Evolutionary conservation across 2,888 invertebrate species (phyloP).

Genomic region (Lasioglossum villosulum): DNA sequence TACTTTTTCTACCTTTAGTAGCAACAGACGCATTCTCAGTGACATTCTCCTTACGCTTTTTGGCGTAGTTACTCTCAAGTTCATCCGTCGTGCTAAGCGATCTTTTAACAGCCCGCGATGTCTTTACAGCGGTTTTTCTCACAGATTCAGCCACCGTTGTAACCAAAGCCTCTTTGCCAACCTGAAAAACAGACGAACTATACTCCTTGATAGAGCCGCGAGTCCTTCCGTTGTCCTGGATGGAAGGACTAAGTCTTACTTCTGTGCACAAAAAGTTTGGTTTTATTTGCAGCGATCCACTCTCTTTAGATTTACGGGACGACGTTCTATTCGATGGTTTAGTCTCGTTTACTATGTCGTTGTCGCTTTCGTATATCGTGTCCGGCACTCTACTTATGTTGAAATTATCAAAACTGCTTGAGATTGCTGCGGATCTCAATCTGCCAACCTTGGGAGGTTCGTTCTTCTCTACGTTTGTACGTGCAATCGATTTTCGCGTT

Average conservation of each 20-base stretch:
- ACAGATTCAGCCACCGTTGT: neutral
- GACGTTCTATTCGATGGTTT: neutral
- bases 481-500: neutral
- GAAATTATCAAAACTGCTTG: neutral
- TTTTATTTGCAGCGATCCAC: neutral
- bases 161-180: conserved; percentile 27
- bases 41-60: conserved; percentile 37
- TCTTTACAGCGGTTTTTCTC: neutral
- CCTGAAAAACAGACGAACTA: conserved; percentile 58
- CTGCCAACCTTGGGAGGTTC: neutral
- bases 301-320: neutral
- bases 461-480: neutral
- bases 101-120: conserved; percentile 29
- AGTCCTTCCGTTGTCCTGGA: conserved; percentile 35
- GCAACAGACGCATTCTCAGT: neutral
- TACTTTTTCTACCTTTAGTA: conserved; percentile 8
- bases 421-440: neutral
- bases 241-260: neutral
- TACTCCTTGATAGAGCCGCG: conserved; percentile 43
- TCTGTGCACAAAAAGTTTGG: neutral
- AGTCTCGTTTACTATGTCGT: neutral
- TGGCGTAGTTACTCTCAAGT: neutral
- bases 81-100: neutral
- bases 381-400: neutral
- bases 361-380: neutral